Conservation (phyloP, 2,113 vertebrate genomes). For the Rhinolophus sinicus region DNA sequence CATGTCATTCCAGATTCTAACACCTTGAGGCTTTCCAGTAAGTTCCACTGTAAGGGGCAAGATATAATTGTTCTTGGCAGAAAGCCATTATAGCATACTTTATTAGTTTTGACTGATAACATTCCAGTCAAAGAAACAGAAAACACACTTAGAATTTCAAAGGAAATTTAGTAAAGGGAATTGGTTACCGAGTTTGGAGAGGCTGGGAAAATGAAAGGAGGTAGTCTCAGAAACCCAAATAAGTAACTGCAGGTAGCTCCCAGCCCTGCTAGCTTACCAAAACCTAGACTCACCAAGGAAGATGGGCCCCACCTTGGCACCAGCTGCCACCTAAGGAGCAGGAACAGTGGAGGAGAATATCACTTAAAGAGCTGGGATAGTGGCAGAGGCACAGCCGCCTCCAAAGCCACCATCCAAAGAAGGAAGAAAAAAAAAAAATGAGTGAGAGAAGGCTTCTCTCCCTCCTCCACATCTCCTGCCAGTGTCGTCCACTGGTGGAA, state of each 20-base stretch:
- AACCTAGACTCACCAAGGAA: background rate
- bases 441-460: background rate
- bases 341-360: background rate
- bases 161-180: background rate
- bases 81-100: background rate
- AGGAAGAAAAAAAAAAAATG: background rate
- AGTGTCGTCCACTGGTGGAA: background rate
- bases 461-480: background rate
- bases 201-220: background rate
- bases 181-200: background rate
- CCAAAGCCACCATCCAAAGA: background rate
- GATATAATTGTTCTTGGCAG: background rate
- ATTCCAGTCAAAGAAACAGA: background rate
- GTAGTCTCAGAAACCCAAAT: background rate
- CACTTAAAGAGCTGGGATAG: background rate
- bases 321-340: background rate
- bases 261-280: background rate
- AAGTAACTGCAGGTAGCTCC: background rate
- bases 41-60: background rate
- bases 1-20: background rate
- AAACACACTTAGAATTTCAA: slow-evolving; percentile 30
- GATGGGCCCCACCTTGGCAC: background rate
- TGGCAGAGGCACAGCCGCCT: background rate
- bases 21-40: background rate
- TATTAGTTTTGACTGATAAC: background rate